Conservation (phyloP, 2,113 vertebrate species). For the Anoura caudifer region DNA sequence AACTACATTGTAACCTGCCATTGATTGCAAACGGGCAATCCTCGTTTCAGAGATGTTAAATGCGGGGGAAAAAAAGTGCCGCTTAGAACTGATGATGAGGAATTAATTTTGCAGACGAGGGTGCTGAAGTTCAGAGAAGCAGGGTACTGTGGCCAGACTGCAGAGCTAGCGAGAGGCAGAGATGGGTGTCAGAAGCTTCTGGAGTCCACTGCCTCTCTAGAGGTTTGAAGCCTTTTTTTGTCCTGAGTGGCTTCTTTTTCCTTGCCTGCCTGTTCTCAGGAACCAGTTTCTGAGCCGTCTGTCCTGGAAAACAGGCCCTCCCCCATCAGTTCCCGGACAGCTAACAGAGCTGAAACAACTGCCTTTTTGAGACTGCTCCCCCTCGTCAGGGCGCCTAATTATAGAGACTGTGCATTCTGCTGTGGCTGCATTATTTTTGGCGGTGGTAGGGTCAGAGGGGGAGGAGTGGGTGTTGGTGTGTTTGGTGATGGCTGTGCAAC, state of each 20-base stretch:
- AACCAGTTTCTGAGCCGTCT: background rate
- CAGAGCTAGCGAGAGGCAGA: background rate
- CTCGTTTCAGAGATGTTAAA: background rate
- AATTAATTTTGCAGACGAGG: background rate
- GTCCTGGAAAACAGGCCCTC: background rate
- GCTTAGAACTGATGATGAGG: background rate
- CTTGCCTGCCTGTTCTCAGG: background rate
- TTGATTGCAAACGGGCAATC: too few relatives aligned
- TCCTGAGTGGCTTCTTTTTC: background rate
- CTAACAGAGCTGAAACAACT: background rate
- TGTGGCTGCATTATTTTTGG: background rate
- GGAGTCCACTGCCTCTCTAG: background rate
- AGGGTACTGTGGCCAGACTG: background rate
- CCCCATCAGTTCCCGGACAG: background rate
- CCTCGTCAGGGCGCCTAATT: background rate
- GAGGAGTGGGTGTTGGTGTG: background rate
- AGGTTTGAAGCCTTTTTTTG: background rate
- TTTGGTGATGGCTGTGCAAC: fast-evolving
- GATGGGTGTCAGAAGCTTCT: background rate
- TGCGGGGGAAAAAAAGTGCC: background rate
- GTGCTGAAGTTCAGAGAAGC: background rate
- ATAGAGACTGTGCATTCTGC: background rate
- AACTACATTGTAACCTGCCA: background rate
- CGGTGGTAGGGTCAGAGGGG: background rate
- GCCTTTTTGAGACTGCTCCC: background rate